Evolutionary conservation across 2,888 invertebrate species (phyloP), one percentile per base, ranked within the genome.

Genomic region (Luperina testacea): DNA sequence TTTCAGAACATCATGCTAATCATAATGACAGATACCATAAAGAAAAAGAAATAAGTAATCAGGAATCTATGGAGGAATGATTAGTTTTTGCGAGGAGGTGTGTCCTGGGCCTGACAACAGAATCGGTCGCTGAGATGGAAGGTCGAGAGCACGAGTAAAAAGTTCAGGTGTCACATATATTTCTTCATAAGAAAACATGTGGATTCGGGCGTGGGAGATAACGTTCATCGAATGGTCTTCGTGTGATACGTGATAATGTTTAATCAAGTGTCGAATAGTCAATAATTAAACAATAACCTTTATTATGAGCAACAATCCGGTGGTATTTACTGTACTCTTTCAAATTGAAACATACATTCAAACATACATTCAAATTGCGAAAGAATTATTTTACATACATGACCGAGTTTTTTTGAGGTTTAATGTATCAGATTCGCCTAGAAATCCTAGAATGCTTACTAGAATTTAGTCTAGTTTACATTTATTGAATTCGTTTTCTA

Each of bases 161-260:
- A 72, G 73, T 74, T 70, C 83, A 84, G 85, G 87, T 80, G 76
- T 45, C 32, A 77, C 32, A 77, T 67, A 77, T 74, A 72, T 69
- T 78, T 67, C 17, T 71, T 73, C 9, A 72, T 48, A 64, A 67
- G 24, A 73, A 77, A 72, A 59, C 74, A 63, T 57, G 53, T 80
- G 75, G 59, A 27, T 67, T 68, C 72, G 15, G 59, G 45, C 82
- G 74, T 88, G 78, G 51, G 64, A 61, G 78, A 81, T 88, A 85
- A 74, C 68, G 72, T 72, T 9, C 64, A 77, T 38, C 67, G 82
- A 78, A 76, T 85, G 88, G 24, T 45, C 83, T 71, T 77, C 70
- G 67, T 88, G 75, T 86, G 88, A 86, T 82, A 77, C 77, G 80
- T 72, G 80, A 84, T 84, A 68, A 74, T 69, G 64, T 59, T 59